Evolutionary conservation across 2,888 invertebrate genomes (phyloP).

Genomic region (Diachrysia chrysitis): DNA sequence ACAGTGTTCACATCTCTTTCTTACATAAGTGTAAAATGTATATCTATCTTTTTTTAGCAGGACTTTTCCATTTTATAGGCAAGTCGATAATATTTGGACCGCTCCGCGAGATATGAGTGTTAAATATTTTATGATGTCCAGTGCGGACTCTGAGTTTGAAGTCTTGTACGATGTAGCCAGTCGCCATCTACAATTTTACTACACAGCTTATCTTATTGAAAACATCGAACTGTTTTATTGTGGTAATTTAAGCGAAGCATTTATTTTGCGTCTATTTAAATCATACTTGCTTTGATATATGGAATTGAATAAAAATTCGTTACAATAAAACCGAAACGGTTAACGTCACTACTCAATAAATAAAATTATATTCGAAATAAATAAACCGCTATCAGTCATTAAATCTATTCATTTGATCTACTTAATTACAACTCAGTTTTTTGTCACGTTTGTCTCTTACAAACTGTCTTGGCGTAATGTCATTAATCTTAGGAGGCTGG

Average conservation of each 20-base stretch:
- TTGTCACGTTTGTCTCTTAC: constrained; percentile 83
- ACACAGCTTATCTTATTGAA: constrained; percentile 45
- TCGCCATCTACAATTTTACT: constrained; percentile 50
- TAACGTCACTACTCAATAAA: background rate
- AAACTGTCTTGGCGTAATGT: constrained; percentile 85
- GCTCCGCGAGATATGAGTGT: constrained; percentile 83
- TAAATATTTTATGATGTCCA: constrained; percentile 88
- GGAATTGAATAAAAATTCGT: background rate
- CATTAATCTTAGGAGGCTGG: constrained; percentile 87
- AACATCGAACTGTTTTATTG: constrained; percentile 41
- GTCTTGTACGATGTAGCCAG: constrained; percentile 48
- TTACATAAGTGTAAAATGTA: constrained; percentile 69
- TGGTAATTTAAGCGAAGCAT: constrained; percentile 15
- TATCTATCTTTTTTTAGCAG: constrained; percentile 75
- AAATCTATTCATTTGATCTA: constrained; percentile 69
- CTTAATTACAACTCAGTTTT: constrained; percentile 80
- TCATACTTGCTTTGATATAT: constrained; percentile 1
- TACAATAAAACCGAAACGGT: background rate
- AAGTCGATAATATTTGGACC: constrained; percentile 87
- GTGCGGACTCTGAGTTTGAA: constrained; percentile 73
- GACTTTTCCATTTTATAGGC: constrained; percentile 85
- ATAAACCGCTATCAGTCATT: constrained; percentile 42
- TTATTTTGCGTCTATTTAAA: constrained; percentile 13
- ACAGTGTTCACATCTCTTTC: constrained; percentile 76
- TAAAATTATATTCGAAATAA: background rate